phyloP scores from a whole-genome alignment of 1,140 invertebrate genomes.

The Asbolus verrucosus region DNA sequence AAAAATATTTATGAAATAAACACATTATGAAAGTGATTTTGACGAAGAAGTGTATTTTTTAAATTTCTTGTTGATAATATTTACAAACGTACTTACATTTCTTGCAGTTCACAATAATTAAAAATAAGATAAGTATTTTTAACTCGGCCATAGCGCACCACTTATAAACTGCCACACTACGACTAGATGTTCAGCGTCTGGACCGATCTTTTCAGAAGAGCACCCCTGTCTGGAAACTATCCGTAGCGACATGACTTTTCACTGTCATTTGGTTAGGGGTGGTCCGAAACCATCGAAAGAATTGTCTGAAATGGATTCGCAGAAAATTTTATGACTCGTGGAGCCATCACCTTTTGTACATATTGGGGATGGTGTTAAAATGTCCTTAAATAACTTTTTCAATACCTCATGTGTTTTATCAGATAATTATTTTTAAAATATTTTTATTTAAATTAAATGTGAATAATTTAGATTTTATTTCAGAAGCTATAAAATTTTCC shows the following conservation, averaged over 20 bases:
- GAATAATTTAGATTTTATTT: no score
- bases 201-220: constrained; percentile 24
- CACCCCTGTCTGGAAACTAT: constrained; percentile 31
- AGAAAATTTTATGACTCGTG: constrained; percentile 24
- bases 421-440: no score
- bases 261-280: constrained; percentile 11
- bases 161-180: constrained; percentile 7
- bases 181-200: constrained; percentile 33
- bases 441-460: no score
- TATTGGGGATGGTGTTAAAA: no score
- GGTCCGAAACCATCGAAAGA: not conserved
- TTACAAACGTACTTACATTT: not conserved
- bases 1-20: no score
- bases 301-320: constrained; percentile 6
- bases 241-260: constrained; percentile 18
- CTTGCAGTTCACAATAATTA: not conserved
- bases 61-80: no score
- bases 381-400: not conserved
- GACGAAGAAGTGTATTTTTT: no score
- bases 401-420: not conserved
- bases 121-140: constrained; percentile 33
- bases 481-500: no score
- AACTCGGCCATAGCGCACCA: constrained; percentile 27
- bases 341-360: not conserved
- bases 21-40: no score